phyloP scores from a whole-genome alignment of 2,888 invertebrate species.

The Creontiades dilutus region DNA sequence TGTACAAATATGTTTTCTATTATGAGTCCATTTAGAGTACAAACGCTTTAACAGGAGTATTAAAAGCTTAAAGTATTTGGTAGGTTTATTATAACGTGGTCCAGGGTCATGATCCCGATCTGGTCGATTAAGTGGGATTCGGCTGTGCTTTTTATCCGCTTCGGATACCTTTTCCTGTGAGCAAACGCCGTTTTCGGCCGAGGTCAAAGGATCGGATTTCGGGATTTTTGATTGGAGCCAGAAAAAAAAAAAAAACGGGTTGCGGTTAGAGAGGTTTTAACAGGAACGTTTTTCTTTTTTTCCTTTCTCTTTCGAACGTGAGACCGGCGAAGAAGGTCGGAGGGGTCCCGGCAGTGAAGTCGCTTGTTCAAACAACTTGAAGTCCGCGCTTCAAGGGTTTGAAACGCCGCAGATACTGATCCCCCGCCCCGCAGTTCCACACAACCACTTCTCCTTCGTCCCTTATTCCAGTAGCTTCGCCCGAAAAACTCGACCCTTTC shows the following conservation, averaged over 20 bases:
- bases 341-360: background rate
- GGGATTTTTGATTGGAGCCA: constrained; percentile 8
- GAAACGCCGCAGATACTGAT: background rate
- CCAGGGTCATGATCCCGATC: too few relatives aligned
- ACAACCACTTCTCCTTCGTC: background rate
- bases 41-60: too few relatives aligned
- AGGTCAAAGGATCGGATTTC: constrained; percentile 45
- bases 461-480: background rate
- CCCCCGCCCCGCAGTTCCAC: background rate
- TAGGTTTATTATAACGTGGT: too few relatives aligned
- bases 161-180: background rate
- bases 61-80: too few relatives aligned
- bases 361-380: constrained; percentile 16
- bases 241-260: background rate
- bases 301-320: background rate
- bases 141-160: too few relatives aligned
- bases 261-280: background rate
- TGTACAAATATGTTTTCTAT: too few relatives aligned
- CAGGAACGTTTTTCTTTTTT: background rate
- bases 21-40: too few relatives aligned
- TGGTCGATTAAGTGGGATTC: too few relatives aligned
- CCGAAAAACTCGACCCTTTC: too few relatives aligned
- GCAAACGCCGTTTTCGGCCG: background rate
- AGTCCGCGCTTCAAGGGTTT: background rate
- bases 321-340: background rate